Evolutionary conservation across 1,140 invertebrate genomes (phyloP), one percentile per base, ranked within the genome.

Genomic region (Drosophila asahinai): DNA sequence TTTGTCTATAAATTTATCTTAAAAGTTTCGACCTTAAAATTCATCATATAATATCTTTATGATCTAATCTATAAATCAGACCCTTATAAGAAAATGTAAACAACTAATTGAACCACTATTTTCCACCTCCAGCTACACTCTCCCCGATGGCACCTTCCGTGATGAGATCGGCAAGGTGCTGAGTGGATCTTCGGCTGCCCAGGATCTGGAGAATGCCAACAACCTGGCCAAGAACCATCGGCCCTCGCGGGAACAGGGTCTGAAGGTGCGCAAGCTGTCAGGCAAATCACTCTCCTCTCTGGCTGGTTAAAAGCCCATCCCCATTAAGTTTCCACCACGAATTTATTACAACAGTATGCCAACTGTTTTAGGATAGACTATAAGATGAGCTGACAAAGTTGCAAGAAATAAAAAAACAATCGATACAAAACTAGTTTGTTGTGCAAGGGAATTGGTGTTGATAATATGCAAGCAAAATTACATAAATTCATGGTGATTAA

Each of bases 201-300:
- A 87, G 40, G 91, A 92, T 33, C 47, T 86, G n/a, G 55, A 74
- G 19, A 86, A 82, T 38, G 91, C 84, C 58, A 90, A 78, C 43
- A 83, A 60, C 5, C 58, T 79, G 49, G 71, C 74, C n/a, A 78
- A 71, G 30, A 90, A 90, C 36, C 79, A 61, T 5, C 72, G 86
- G 0, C 86, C 86, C 8, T 74, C 86, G 3, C 64, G 75, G 0
- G 78, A 80, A 51, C 80, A 76, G 42, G 83, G 83, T 9, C 60
- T 91, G 0, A 92, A 92, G 60, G 78, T 92, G 36, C 91, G 91
- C 45, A 92, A 92, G 61, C 67, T 92, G n/a, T 81, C 87, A 3
- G 86, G 90, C 25, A 92, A 92, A 70, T 78, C 87, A 0, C 72
- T 92, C 8, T 58, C 83, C 45, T 92, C 91, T n/a, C 63, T 92